Base-by-base conservation (phyloP, 23 tunicate genomes). In the Diplosoma virens region DNA sequence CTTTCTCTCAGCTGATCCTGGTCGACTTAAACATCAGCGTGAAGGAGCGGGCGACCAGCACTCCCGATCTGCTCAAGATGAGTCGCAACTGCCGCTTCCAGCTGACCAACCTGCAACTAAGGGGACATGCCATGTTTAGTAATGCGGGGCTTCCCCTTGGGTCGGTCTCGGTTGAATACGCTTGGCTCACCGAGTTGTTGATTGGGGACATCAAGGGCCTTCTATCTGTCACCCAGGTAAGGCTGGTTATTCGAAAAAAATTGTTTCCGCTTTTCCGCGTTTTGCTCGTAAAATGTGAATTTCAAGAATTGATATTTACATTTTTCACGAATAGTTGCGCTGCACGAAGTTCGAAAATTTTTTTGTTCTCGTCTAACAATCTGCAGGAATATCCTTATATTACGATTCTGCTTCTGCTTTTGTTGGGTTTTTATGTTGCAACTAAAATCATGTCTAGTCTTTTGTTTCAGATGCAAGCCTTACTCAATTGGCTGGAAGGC, bases 51-150 rank as follows among this genome's bases (percentile, higher is more conserved):
- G 36, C 22, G 6, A 22, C 58, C 7, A 28, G 41, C 30, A 9
- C 30, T 36, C 60, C 60, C 6, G 71, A 20, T 3, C 6, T 11
- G 31, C 52, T 34, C 20, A 33, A 33, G 6, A 31, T 25, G n/a
- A 30, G 9, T 52, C 2, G 27, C 1, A 58, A 86, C 55, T 82
- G 94, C 5, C 61, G 81, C 66, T 23, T 89, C 1, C 73, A 1
- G n/a, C 31, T 82, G 45, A 23, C 14, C 18, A 87, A 81, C 60
- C 76, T 93, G 59, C 98, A 93, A 33, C 67, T 84, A 0, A 89
- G 98, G 1, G 98, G 98, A 9, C 93, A 86, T 55, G 98, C 98
- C n/a, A 77, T 93, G 81, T 93, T 93, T 58, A 86, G 94, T 71
- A 87, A 85, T 32, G 84, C 82, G 23, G 98, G 98, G 0, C 53